Conservation (phyloP, 2,888 invertebrate genomes). For the Metacarcinus magister region DNA sequence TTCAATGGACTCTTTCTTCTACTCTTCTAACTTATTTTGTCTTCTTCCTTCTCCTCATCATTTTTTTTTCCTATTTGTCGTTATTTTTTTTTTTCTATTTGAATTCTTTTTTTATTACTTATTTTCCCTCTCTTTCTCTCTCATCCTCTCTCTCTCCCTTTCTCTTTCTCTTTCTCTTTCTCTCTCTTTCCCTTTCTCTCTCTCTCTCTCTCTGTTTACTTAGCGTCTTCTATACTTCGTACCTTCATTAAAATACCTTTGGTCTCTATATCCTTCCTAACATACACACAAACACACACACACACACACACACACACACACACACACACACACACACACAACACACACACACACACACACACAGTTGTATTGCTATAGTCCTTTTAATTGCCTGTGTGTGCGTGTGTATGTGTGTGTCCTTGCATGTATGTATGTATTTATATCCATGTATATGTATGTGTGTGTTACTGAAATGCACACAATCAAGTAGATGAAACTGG, state of each 20-base stretch:
- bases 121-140: too few species aligned
- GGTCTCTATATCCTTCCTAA: not conserved
- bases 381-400: not conserved
- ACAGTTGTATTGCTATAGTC: not conserved
- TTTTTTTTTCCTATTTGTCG: too few species aligned
- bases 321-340: not conserved
- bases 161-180: not conserved
- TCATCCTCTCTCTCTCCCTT: not conserved
- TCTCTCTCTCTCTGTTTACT: not conserved
- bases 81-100: too few species aligned
- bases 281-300: not conserved
- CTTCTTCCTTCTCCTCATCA: too few species aligned
- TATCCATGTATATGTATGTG: too few species aligned
- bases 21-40: too few species aligned
- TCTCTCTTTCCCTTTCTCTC: not conserved
- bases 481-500: not conserved
- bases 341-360: constrained; percentile 26
- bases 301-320: not conserved
- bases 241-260: not conserved
- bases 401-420: too few species aligned
- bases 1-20: not conserved
- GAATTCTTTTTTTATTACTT: too few species aligned
- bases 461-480: not conserved
- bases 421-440: too few species aligned
- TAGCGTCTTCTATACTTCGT: not conserved